phyloP scores from a whole-genome alignment of 2,113 vertebrate species.

The Oxyura jamaicensis region DNA sequence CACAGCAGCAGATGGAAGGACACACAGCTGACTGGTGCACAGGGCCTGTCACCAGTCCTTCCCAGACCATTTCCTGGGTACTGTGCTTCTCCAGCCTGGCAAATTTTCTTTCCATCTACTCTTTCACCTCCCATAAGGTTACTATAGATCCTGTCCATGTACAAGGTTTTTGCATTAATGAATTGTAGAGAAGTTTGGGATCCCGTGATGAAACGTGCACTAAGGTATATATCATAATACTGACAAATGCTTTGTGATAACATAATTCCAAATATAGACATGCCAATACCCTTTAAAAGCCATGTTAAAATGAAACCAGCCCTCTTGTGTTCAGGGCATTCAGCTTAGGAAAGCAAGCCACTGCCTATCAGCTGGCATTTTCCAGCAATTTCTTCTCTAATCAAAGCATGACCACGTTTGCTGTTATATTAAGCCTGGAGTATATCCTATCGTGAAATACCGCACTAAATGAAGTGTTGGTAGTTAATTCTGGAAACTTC shows the following conservation, averaged over 20 bases:
- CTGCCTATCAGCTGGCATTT: neutral
- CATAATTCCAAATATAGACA: neutral
- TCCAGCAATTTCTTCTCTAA: neutral
- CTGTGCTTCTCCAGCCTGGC: neutral
- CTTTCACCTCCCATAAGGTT: neutral
- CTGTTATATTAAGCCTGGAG: neutral
- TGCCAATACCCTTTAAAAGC: neutral
- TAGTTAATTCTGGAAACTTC: neutral
- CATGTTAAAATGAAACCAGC: neutral
- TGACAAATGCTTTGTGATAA: neutral
- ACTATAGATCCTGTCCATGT: neutral
- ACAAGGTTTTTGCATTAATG: neutral
- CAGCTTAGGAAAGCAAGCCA: neutral
- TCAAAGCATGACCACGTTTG: neutral
- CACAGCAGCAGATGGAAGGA: too few species aligned
- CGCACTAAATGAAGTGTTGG: neutral
- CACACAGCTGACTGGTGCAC: neutral
- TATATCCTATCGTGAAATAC: neutral
- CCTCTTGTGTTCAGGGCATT: neutral
- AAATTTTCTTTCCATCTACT: neutral
- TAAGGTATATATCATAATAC: neutral
- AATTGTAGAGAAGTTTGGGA: neutral
- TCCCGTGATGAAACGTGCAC: neutral
- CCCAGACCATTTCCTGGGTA: neutral
- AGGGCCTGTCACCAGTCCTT: neutral